Evolutionary conservation across 2,113 vertebrate genomes (phyloP), one percentile per base, ranked within the genome.

Genomic region (Takifugu bimaculatus): DNA sequence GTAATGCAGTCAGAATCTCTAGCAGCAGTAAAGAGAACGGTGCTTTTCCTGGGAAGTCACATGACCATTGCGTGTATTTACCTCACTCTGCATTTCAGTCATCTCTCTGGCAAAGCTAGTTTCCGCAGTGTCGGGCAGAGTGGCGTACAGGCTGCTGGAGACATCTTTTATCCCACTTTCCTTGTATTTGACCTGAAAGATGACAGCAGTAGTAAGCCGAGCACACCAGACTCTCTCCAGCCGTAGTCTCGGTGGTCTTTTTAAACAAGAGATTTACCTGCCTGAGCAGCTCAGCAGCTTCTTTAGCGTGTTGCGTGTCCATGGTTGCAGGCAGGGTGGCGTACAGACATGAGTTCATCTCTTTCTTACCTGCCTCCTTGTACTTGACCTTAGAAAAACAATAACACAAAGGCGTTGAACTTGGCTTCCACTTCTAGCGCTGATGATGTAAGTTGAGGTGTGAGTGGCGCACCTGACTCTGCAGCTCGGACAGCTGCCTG

Each of bases 71-170:
- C 14, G 44, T 45, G 44, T 45, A 5, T 45, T 45, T 25, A 87
- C 87, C 74, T 86, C 78, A 61, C 95, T 97, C 91, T 94, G 95
- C 75, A 95, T 90, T 65, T 92, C 88, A 0, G 87, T 90, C 6
- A 93, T 80, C 77, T 94, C 91, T 83, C 88, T 93, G 0, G 91
- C 93, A 25, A 72, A 93, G 20, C 87, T 92, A 9, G 92, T 97
- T 73, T 97, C 92, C 51, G 93, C 90, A 13, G 95, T 97, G 52
- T 92, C 92, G 0, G 95, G 92, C 87, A 97, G 92, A 68, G 50
- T 87, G 70, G 92, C 92, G 77, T 93, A 97, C 20, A 96, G 85
- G 42, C 87, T 90, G 60, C 88, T 82, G 60, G 90, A 50, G n/a
- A 10, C 86, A 14, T 89, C 89, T 11, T 90, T 90, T 85, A 91